These are phyloP conservation scores for Uria aalge DNA, from an alignment of 2,113 vertebrate genomes.

Conservation along the genomic window DNA sequence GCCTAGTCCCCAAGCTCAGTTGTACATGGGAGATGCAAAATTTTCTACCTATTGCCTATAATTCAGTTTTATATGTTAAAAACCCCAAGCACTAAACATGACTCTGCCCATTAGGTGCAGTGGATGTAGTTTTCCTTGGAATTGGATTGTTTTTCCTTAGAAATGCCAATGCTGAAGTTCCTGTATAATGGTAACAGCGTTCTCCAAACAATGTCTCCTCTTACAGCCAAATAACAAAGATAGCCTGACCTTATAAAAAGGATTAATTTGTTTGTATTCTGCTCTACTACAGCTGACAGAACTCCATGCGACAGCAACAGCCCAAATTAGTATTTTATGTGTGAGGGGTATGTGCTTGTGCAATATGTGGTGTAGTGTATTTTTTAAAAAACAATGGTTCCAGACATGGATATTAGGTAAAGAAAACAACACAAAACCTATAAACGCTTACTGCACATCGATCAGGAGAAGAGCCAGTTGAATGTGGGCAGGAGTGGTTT, in stretches of 20 bases:
- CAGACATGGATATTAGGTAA: neutral
- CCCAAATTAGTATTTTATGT: neutral
- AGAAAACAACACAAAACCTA: neutral
- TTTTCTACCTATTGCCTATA: neutral
- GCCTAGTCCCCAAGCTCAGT: neutral
- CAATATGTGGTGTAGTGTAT: rapidly evolving
- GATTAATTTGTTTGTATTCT: neutral
- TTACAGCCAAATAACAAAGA: neutral
- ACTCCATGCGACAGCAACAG: neutral
- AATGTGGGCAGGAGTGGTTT: neutral
- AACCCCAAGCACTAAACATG: neutral
- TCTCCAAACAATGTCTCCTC: neutral
- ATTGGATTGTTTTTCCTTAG: neutral
- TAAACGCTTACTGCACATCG: neutral
- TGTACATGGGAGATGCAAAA: neutral
- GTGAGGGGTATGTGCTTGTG: neutral
- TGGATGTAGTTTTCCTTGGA: neutral
- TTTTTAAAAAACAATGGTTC: neutral
- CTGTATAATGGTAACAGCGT: neutral
- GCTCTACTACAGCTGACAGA: neutral
- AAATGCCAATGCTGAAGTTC: neutral
- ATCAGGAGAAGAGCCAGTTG: neutral
- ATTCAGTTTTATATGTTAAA: neutral
- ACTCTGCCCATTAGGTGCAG: neutral
- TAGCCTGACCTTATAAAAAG: neutral